Base-by-base conservation (phyloP, 2,888 invertebrate genomes). In the Epinotia bilunana region DNA sequence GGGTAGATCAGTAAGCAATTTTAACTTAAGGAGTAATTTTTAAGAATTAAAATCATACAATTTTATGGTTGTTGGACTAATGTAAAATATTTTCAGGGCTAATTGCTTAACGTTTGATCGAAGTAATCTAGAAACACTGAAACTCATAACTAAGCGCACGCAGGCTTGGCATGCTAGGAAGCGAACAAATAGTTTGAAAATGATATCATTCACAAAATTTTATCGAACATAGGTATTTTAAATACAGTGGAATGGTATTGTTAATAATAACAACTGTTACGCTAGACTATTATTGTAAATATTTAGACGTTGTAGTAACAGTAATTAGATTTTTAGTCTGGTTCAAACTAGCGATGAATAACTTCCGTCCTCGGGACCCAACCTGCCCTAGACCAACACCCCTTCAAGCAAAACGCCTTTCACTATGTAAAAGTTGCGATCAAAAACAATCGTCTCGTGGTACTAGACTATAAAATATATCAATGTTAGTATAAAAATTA, bases 81-180 rank as follows among this genome's bases (percentile, higher is more conserved):
- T 43, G 13, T 57, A 53, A 33, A 18, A 39, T 20, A 68, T 33
- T 33, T 39, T 55, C 39, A 43, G 39, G 20, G 20, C 7, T 68
- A 68, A 43, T 4, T 7, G 16, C 20, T 68, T 23, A 58, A 20
- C 16, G 16, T 39, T 67, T n/a, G 11, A 16, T 43, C 7, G 16
- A 60, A 69, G 23, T 58, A 57, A 58, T 43, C 23, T 60, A 58
- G 13, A 57, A 23, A 69, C 58, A 69, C 43, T 69, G 11, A 28
- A 60, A 16, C 28, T n/a, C 28, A 46, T 43, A 60, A 69, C 23
- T 60, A 65, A 73, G 43, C 72, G 58, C 72, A 60, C 65, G 72
- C 60, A 60, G 65, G 49, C 72, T 72, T 28, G 58, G 72, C 72
- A 73, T 73, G 72, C 72, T 65, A 46, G 72, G 72, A 73, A 73